These are phyloP conservation scores for Globodera ellingtonae DNA, from an alignment of 1,140 invertebrate species.

Conservation along the genomic window DNA sequence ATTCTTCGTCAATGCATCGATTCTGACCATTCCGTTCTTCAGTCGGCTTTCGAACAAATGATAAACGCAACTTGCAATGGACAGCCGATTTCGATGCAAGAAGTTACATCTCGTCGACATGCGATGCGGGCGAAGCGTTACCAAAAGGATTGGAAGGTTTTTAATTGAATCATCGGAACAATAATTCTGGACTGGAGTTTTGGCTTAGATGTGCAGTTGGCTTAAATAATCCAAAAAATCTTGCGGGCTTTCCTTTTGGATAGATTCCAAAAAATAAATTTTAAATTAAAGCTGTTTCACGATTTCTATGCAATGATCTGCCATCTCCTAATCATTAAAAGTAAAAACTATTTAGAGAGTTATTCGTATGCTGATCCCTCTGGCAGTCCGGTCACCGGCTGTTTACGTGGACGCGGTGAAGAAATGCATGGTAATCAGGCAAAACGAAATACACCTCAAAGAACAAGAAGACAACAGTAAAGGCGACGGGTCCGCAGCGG, in stretches of 20 bases:
- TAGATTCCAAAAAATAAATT: too few relatives aligned
- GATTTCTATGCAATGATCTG: too few relatives aligned
- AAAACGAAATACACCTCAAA: slow-evolving; percentile 30
- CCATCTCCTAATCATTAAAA: too few relatives aligned
- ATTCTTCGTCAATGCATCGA: slow-evolving; percentile 39
- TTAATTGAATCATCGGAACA: too few relatives aligned
- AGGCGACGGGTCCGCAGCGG: slow-evolving; percentile 3
- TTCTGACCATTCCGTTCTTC: slow-evolving; percentile 19
- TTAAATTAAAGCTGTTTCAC: too few relatives aligned
- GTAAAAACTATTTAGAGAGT: slow-evolving; percentile 18
- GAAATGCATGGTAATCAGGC: slow-evolving; percentile 22
- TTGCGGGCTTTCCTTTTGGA: too few relatives aligned
- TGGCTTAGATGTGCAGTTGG: too few relatives aligned
- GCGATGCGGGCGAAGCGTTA: slow-evolving; percentile 24
- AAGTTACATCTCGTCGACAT: slow-evolving; percentile 29
- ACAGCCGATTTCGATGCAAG: slow-evolving; percentile 32
- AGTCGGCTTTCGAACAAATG: slow-evolving; percentile 37
- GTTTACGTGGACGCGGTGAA: slow-evolving; percentile 31
- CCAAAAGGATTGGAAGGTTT: slow-evolving; percentile 30
- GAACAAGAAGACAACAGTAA: slow-evolving; percentile 6
- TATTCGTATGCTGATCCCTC: slow-evolving; percentile 28
- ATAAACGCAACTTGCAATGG: slow-evolving; percentile 20
- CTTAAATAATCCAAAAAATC: too few relatives aligned
- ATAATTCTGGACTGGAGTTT: too few relatives aligned
- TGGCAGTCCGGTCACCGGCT: slow-evolving; percentile 31